Evolutionary conservation across 2,113 vertebrate species (phyloP), one percentile per base, ranked within the genome.

Genomic region (Apistogramma diplotaenia): DNA sequence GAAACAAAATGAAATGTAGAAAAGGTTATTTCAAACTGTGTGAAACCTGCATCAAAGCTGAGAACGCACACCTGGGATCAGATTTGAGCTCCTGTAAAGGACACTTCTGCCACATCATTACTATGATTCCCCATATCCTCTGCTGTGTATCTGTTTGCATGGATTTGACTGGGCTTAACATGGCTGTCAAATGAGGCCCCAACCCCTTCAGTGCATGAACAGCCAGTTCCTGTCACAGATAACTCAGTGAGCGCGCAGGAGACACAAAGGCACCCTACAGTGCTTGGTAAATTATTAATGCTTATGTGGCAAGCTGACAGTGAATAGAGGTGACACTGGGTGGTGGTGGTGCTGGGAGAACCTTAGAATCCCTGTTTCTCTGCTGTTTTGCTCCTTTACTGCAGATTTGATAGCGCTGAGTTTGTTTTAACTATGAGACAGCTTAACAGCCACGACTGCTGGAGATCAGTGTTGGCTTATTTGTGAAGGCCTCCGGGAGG

Each of bases 211-310:
- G 65, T 8, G 67, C 80, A 89, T 71, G 74, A 86, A 85, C 86
- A 89, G 83, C 74, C 72, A 87, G 81, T 83, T 82, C 58, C 87
- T 86, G 85, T 90, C 90, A 91, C 91, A 84, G 91, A 87, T 79
- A 89, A 87, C 89, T 90, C 83, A 82, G 78, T 8, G 57, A 85
- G 73, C 82, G 76, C 76, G 2, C 31, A 46, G 74, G 79, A 81
- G 84, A 82, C 78, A 92, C 91, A 91, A 91, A 89, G 87, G 83
- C 84, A 78, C 78, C 91, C 92, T 86, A 72, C 84, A 65, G 84
- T 4, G 81, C 82, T 79, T 33, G 58, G 85, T 91, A 81, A 92
- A 93, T 93, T 91, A 92, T 92, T 93, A 88, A 92, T 91, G 85
- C 79, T 82, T 62, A 57, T 76, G 79, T 85, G 83, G 75, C 74